Base-by-base conservation (phyloP, 2,888 invertebrate species). In the Poecilobothrus nobilitatus region DNA sequence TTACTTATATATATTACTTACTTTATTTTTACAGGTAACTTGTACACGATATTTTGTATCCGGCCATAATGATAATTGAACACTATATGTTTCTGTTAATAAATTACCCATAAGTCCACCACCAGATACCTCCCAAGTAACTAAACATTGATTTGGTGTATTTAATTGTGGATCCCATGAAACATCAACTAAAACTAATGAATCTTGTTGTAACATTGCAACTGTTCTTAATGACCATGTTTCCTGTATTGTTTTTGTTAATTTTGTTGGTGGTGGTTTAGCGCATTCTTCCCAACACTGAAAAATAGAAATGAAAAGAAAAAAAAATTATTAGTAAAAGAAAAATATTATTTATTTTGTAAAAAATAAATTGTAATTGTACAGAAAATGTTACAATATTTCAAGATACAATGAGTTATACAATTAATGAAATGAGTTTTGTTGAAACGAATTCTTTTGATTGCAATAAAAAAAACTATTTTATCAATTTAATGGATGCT, bases 21-120 rank as follows among this genome's bases (percentile, higher is more conserved):
- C 81, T 79, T 79, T 82, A 73, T 81, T 78, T 74, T 81, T 81
- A 73, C 81, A 81, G 69, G 81, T 81, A 70, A 81, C 81, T 74
- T 81, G 81, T 44, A 81, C 79, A 66, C 81, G 80, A 73, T 81
- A 81, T 71, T 80, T 81, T 18, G 81, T 81, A 69, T 81, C 81
- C 63, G 81, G 81, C 81, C 81, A 81, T 27, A 81, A 73, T 12
- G 81, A 81, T 15, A 81, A 74, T 71, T 81, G 81, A 22, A 81
- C 81, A 74, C 78, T 79, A 68, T 77, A 80, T 6, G 81, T 78
- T 66, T 81, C 81, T 53, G 81, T 81, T 21, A 81, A 75, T 27
- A 81, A 76, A 71, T 81, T 81, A 34, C 81, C 81, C 79, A 81
- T 81, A 41, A 81, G 76, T 1, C 81, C 81, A 61, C 81, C 81